Evolutionary conservation across 1,140 invertebrate genomes (phyloP).

Genomic region (Cyphomyrmex costatus): DNA sequence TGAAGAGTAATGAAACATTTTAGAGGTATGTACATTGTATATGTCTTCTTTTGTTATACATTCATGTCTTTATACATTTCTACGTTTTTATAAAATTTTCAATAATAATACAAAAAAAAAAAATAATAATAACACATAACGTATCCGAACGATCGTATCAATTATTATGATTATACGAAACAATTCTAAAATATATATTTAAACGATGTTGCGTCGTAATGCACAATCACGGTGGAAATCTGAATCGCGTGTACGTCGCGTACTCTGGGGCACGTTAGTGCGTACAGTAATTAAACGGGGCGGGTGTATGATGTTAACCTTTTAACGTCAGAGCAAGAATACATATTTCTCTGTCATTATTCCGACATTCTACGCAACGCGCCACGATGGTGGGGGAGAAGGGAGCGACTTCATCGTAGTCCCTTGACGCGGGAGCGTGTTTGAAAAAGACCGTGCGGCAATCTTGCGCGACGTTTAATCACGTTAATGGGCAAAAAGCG

Average conservation of each 20-base stretch:
- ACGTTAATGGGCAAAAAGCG: constrained; percentile 83
- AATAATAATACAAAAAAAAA: constrained; percentile 1
- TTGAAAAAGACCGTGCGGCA: constrained; percentile 68
- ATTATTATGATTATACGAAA: constrained; percentile 21
- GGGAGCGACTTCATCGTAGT: constrained; percentile 39
- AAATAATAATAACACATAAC: background rate
- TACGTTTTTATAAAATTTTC: background rate
- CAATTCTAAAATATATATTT: constrained; percentile 2
- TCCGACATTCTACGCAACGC: constrained; percentile 18
- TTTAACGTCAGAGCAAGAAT: constrained; percentile 36
- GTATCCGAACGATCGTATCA: background rate
- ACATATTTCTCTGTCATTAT: constrained; percentile 54
- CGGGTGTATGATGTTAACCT: constrained; percentile 39
- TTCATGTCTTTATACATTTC: background rate
- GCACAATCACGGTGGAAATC: constrained; percentile 42
- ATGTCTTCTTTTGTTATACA: background rate
- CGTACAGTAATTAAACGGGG: constrained; percentile 46
- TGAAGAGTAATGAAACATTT: background rate
- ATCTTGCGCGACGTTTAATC: constrained; percentile 78
- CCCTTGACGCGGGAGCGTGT: constrained; percentile 28
- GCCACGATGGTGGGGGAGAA: too few relatives aligned
- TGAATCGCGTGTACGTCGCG: constrained; percentile 29
- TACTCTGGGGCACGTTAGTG: constrained; percentile 7
- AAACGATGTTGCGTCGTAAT: constrained; percentile 2
- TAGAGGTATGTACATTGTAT: background rate